Base-by-base conservation (phyloP, 2,797 vertebrate species). In the Pseudocheirus occidentalis region DNA sequence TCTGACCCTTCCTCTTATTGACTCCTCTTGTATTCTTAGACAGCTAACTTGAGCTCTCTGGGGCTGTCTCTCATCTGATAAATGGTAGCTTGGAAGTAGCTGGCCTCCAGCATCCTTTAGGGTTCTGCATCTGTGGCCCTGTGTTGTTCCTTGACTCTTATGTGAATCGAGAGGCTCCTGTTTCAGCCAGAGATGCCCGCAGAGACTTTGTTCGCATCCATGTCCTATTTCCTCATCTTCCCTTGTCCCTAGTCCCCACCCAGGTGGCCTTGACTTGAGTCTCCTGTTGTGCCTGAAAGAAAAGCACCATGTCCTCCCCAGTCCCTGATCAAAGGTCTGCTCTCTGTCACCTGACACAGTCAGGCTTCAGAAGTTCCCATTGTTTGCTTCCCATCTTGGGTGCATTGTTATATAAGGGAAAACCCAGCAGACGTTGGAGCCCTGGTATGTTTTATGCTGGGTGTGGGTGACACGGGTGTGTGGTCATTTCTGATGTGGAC, bases 341-440 rank as follows among this genome's bases (percentile, higher is more conserved):
- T 58, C 52, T 56, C n/a, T 10, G 55, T 4, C n/a, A 29, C 34
- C 55, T 52, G n/a, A 55, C 73, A 66, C 29, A 21, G 21, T 1
- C 24, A 57, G 62, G 46, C 90, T 90, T 73, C 31, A 34, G 0
- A 31, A 66, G 7, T 54, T 31, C 7, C 50, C 16, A 27, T 31
- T 28, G 3, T 53, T 50, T n/a, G 81, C 28, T 54, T 5, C 46
- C 16, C 2, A 2, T n/a, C 2, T 91, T 87, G n/a, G 0, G 0
- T 18, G 14, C 0, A 4, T 52, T 58, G 40, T 27, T 3, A 10
- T 21, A 14, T 18, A 46, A 53, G 52, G 66, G 54, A 53, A 53
- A 73, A 0, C 34, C 1, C 34, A 53, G 29, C 28, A 66, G 94
- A 56, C 62, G 90, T 7, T 52, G 18, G 14, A 87, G 40, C 16